phyloP scores from a whole-genome alignment of 2,113 vertebrate genomes.

The Tapirus terrestris region DNA sequence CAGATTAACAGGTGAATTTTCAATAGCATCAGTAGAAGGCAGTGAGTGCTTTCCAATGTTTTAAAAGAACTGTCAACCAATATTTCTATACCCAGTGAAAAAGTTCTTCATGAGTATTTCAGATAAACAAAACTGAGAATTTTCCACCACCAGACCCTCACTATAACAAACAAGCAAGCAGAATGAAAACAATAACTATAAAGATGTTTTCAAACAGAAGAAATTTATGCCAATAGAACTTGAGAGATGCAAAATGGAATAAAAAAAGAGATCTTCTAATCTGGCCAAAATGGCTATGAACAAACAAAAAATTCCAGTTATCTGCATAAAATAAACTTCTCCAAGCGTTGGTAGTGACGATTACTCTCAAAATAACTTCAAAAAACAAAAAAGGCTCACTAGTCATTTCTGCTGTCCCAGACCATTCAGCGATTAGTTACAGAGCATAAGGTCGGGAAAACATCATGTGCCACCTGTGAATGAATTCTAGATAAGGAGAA shows the following conservation, averaged over 20 bases:
- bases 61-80: background rate
- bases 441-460: background rate
- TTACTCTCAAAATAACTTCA: background rate
- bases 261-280: background rate
- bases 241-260: background rate
- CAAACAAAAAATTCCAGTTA: background rate
- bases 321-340: slow-evolving; percentile 16
- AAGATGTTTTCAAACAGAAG: background rate
- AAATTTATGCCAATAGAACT: background rate
- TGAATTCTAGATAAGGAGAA: background rate
- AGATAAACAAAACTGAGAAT: background rate
- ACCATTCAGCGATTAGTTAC: background rate
- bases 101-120: background rate
- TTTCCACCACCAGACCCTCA: background rate
- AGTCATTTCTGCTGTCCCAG: background rate
- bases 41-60: background rate
- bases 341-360: background rate
- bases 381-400: background rate
- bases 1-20: background rate
- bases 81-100: background rate
- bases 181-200: background rate
- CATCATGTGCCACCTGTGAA: background rate
- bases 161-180: background rate
- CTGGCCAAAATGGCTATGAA: slow-evolving; percentile 13
- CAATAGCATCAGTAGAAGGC: background rate